These are phyloP conservation scores for Rhadina sibilatrix DNA, from an alignment of 2,113 vertebrate genomes.

Conservation along the genomic window DNA sequence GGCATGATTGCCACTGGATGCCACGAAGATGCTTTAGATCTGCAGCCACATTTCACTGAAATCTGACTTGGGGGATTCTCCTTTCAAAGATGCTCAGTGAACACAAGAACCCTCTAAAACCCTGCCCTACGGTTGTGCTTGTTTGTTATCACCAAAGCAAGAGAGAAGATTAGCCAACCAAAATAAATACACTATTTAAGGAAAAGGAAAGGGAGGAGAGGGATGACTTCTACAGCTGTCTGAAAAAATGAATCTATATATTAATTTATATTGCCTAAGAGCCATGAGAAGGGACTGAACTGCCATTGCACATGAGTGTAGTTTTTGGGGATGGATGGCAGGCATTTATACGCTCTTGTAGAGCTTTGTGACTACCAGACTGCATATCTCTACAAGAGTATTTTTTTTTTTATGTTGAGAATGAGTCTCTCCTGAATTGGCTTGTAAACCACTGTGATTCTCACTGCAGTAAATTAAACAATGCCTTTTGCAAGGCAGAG, in stretches of 20 bases:
- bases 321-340: not conserved
- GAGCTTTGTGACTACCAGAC: not conserved
- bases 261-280: not conserved
- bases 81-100: not conserved
- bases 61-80: not conserved
- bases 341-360: not conserved
- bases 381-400: not conserved
- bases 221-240: not conserved
- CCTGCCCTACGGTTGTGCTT: not conserved
- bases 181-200: not conserved
- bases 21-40: not conserved
- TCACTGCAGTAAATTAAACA: not conserved
- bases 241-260: not conserved
- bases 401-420: not conserved
- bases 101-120: not conserved
- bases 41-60: not conserved
- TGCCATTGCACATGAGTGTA: not conserved
- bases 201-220: not conserved
- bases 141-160: not conserved
- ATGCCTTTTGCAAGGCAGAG: not conserved
- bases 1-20: not conserved
- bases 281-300: not conserved
- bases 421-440: not conserved
- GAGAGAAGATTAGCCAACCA: not conserved
- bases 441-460: not conserved